These are phyloP conservation scores for Eucera pruinosa DNA, from an alignment of 2,888 invertebrate genomes.

Conservation along the genomic window DNA sequence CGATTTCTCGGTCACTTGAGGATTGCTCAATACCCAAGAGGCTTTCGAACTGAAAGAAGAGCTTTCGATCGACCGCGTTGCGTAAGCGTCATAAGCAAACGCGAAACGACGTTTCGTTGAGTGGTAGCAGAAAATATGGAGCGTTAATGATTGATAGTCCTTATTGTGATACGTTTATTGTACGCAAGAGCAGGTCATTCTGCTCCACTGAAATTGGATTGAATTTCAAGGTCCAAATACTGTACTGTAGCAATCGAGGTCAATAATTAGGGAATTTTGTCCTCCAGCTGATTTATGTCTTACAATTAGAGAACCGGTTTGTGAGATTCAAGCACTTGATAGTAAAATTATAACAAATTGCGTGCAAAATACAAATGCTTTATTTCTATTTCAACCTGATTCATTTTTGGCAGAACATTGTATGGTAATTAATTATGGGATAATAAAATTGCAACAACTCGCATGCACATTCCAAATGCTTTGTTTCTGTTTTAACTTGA, in stretches of 20 bases:
- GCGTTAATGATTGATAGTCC: not conserved
- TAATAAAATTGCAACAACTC: not conserved
- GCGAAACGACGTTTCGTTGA: not conserved
- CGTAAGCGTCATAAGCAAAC: not conserved
- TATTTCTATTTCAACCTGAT: too few species aligned
- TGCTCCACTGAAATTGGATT: not conserved
- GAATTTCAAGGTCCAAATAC: not conserved
- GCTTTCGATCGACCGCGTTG: not conserved
- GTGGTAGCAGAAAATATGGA: not conserved
- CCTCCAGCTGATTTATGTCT: too few species aligned
- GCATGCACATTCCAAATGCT: too few species aligned
- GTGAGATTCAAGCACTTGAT: too few species aligned
- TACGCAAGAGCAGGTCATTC: not conserved
- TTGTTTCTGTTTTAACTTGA: too few species aligned
- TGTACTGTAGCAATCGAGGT: not conserved
- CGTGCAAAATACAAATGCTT: too few species aligned
- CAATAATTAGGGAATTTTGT: too few species aligned
- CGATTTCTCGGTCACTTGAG: not conserved
- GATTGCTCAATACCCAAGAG: conserved; percentile 7
- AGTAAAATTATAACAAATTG: too few species aligned
- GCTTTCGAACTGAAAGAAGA: too few species aligned
- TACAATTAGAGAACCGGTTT: too few species aligned
- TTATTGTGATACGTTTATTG: not conserved
- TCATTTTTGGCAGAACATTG: not conserved
- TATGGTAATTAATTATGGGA: not conserved